Evolutionary conservation across 2,797 vertebrate species (phyloP), one percentile per base, ranked within the genome.

Genomic region (Neostethus bicornis): DNA sequence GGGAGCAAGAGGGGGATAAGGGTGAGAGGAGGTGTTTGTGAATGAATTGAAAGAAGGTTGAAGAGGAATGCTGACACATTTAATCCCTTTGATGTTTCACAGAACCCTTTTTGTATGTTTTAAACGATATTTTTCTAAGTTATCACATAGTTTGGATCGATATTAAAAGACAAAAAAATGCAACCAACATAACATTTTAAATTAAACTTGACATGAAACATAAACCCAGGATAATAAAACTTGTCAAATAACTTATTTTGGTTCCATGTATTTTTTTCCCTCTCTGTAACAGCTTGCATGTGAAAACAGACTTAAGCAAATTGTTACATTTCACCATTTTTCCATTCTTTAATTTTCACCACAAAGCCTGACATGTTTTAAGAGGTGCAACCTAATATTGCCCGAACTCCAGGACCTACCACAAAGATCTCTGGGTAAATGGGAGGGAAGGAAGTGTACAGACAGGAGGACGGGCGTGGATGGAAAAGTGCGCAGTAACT

Each of bases 401-500:
- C 90, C 81, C 90, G 89, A 92, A 91, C 91, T 90, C 90, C 88
- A 83, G 81, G 91, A 92, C 91, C 91, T 88, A 94, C 91, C 93
- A 93, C 90, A 89, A 93, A 94, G 94, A 89, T 90, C 91, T 93
- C 92, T 93, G 91, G 90, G 92, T 95, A 94, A 93, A 92, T 91
- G 92, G 51, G 91, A 91, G 92, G 92, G 92, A 93, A 96, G 94
- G 94, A 96, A 94, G 92, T 93, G 86, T 87, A 94, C 83, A 92
- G 92, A 92, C 94, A 95, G 93, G 92, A 95, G 94, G 91, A 92
- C 92, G 93, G 95, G 94, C 87, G 94, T 94, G 93, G 92, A 92
- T 93, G 95, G 95, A 94, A 95, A 95, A 94, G 91, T 91, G 92
- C 87, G 83, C 88, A 76, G 86, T 63, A 75, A 85, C 90, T 92